These are phyloP conservation scores for Eueremaeus valkanovi DNA, from an alignment of 2,888 invertebrate species.

Conservation along the genomic window DNA sequence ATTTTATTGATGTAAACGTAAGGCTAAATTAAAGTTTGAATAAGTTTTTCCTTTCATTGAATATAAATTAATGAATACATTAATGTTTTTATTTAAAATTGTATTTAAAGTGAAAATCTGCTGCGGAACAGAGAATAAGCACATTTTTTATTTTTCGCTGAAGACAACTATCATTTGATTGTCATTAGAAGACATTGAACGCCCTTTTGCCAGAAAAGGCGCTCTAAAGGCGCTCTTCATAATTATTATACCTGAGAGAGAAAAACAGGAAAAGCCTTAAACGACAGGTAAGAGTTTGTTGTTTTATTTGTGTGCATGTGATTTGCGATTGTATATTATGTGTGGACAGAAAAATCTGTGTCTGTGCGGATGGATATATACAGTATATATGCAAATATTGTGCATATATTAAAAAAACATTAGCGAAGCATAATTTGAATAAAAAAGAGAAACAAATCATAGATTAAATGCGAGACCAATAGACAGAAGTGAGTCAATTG, in stretches of 20 bases:
- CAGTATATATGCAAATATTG: no score
- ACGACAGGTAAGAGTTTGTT: constrained; percentile 1
- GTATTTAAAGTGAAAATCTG: background rate
- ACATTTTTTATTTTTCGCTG: no score
- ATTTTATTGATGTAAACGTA: no score
- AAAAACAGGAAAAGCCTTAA: constrained; percentile 7
- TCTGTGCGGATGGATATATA: background rate
- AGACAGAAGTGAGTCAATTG: no score
- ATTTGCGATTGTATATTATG: no score
- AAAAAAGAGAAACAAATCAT: background rate
- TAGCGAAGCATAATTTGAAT: background rate
- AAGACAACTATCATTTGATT: constrained; percentile 14
- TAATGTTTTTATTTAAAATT: background rate
- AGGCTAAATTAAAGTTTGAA: no score
- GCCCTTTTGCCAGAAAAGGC: background rate
- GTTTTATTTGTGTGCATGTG: background rate
- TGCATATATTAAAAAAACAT: background rate
- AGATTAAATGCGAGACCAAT: background rate
- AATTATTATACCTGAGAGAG: background rate
- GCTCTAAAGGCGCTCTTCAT: background rate
- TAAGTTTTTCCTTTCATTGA: no score
- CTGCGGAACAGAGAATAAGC: background rate
- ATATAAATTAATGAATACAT: no score
- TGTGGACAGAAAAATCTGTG: background rate
- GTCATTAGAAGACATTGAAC: background rate